A percentile compares a stretch with the other conserved stretches of the same genome.
phyloP scores from a whole-genome alignment of 2,797 vertebrate genomes.

The Sebastes taczanowskii region DNA sequence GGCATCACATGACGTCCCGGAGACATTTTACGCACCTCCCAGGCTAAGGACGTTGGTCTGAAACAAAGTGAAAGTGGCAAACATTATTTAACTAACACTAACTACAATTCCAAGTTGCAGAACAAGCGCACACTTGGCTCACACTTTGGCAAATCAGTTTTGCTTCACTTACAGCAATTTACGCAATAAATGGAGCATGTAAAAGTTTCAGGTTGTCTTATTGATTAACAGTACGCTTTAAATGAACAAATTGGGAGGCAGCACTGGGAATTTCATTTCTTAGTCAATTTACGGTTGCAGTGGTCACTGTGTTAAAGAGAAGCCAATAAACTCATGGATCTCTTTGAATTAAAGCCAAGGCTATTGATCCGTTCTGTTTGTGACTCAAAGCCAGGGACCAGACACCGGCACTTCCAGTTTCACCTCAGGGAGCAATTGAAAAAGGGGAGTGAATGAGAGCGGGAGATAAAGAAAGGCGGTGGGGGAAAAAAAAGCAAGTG shows the following conservation, averaged over 20 bases:
- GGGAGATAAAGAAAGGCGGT: neutral
- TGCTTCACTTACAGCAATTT: constrained; percentile 35
- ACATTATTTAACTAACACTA: constrained; percentile 2
- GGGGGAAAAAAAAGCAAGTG: constrained; percentile 2
- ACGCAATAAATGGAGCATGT: constrained; percentile 42
- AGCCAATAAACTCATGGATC: constrained; percentile 74
- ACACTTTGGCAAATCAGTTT: constrained; percentile 30
- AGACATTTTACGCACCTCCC: constrained; percentile 99
- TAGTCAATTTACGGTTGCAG: constrained; percentile 77
- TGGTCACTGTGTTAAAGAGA: constrained; percentile 76
- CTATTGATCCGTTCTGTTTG: constrained; percentile 73
- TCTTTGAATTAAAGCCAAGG: constrained; percentile 77
- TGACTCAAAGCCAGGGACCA: constrained; percentile 61
- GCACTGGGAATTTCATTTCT: constrained; percentile 68
- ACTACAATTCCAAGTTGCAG: constrained; percentile 3
- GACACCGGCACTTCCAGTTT: constrained; percentile 54
- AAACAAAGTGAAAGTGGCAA: constrained; percentile 6
- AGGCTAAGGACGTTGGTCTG: constrained; percentile 96
- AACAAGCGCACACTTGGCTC: constrained; percentile 21
- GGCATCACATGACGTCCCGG: constrained; percentile 96
- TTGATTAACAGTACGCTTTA: constrained; percentile 64
- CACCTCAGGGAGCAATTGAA: constrained; percentile 49
- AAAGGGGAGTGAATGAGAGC: constrained; percentile 19
- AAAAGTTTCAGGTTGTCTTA: constrained; percentile 57
- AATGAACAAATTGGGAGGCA: constrained; percentile 54